phyloP scores from a whole-genome alignment of 2,113 vertebrate species.

The Mesoclemmys tuberculata region DNA sequence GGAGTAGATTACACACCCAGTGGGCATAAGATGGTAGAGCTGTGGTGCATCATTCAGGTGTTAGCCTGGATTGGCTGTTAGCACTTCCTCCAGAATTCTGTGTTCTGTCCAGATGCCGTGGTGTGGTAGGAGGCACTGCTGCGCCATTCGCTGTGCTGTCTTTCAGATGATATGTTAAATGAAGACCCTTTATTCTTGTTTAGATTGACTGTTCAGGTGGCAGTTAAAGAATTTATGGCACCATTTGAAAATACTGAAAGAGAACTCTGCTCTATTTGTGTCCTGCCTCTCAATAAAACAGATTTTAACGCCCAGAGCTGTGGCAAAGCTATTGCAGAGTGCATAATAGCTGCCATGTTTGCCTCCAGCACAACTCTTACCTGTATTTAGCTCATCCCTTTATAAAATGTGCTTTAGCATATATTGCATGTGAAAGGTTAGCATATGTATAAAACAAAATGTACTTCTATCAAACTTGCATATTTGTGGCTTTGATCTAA shows the following conservation, averaged over 20 bases:
- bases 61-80: background rate
- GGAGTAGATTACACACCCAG: background rate
- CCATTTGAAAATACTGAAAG: background rate
- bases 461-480: background rate
- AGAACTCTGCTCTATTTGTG: background rate
- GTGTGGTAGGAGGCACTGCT: rapidly evolving
- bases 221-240: background rate
- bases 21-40: background rate
- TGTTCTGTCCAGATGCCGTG: background rate
- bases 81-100: background rate
- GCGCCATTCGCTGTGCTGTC: background rate
- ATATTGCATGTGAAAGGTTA: background rate
- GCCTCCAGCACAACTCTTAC: background rate
- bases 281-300: background rate
- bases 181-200: background rate
- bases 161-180: background rate
- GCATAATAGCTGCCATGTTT: background rate
- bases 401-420: background rate
- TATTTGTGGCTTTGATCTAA: background rate
- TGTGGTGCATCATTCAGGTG: background rate
- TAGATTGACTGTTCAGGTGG: background rate
- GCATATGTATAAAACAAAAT: background rate
- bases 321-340: background rate
- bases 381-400: background rate
- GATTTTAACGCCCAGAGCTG: background rate